Evolutionary conservation across 2,113 vertebrate species (phyloP), one percentile per base, ranked within the genome.

Genomic region (Forbesichthys agassizii): DNA sequence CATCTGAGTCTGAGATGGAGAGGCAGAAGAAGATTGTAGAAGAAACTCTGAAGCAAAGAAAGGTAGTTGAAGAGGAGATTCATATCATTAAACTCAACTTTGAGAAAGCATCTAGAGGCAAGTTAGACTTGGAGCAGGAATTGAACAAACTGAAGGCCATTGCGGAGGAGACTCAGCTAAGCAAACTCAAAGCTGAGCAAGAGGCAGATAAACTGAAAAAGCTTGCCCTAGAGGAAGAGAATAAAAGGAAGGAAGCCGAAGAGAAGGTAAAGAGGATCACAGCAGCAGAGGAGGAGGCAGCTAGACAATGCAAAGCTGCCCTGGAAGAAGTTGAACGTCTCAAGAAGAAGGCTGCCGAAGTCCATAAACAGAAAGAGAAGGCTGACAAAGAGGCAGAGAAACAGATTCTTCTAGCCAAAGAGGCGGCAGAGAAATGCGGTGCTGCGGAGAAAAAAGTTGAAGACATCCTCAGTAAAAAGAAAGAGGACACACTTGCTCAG

Each of bases 11-110:
- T 0, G 96, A 99, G 87, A 81, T 98, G 60, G 92, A 91, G 64
- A 84, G 98, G 74, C 97, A 99, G 81, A 96, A 93, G 80, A 90
- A 86, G 0, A 89, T 98, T 0, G 95, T 98, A 64, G 94, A 98
- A 18, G 98, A 99, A 55, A 98, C 95, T 0, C 66, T 98, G 66
- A 92, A 87, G 71, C 97, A 99, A 76, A 93, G 95, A 81, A 94
- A 94, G 1, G 71, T 95, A 67, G 94, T 98, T 1, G 98, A 99
- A 71, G 97, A 98, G 64, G 98, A 99, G 87, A 99, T 99, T 62
- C 89, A 93, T 0, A 89, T 93, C 0, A 94, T 99, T 1, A 97
- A 95, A 88, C 83, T 92, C 36, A 95, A 90, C 84, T 98, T 99
- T 0, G 94, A 98, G 88, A 95, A 89, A 68, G 95, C 96, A 0